Evolutionary conservation across 2,113 vertebrate genomes (phyloP), one percentile per base, ranked within the genome.

Genomic region (Herpailurus yagouaroundi): DNA sequence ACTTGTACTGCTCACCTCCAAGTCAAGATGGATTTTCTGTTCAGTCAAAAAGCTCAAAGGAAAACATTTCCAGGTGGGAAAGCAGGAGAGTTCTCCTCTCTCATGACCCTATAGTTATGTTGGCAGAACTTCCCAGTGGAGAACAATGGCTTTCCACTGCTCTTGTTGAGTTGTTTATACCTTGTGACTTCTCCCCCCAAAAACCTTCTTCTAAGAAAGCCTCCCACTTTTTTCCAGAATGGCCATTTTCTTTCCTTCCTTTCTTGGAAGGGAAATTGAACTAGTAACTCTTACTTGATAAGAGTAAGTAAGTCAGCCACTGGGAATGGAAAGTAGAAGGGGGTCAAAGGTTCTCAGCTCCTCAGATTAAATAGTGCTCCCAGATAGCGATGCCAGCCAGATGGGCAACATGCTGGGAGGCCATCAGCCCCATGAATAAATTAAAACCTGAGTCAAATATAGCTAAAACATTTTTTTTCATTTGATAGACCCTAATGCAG

Each of bases 71-170:
- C 45, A 4, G 33, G 12, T 31, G 13, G 1, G 11, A 52, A 27
- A 33, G 16, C 33, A 11, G 16, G 3, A 5, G 5, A 3, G 9
- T 33, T 64, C 33, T 48, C 15, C 5, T 23, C 23, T 15, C 38
- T 23, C 7, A 0, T 3, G 52, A 19, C 55, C 25, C 33, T 4
- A 1, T 0, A 2, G 21, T 2, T 0, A 3, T 0, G 0, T 1
- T 2, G 69, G 1, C 76, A 50, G 50, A 38, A 48, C 4, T 27
- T 15, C 36, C 16, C 3, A 5, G 64, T 7, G 29, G 23, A 23
- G 9, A 14, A 3, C n/a, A 4, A 4, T 0, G 5, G 4, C n/a
- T 41, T n/a, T 10, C 57, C 41, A 16, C 18, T 18, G 19, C 27
- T 64, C 36, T 64, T 10, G 2, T 6, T 45, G 41, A 4, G 27